Conservation (phyloP, 2,113 vertebrate species). For the Pao palembangensis region DNA sequence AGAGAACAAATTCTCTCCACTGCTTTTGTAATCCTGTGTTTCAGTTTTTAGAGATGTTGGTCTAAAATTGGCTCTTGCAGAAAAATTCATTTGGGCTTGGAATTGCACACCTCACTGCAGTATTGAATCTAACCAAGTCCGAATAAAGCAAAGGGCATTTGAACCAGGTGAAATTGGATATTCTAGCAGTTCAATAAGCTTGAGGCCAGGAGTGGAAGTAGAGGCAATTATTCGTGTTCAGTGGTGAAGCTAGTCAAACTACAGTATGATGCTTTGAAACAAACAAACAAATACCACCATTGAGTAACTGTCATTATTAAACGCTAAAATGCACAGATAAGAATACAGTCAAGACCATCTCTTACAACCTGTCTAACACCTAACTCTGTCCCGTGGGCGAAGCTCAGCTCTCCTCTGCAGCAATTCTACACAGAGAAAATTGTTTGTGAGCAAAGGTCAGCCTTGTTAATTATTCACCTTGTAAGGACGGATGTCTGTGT, state of each 20-base stretch:
- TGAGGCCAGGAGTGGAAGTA: slow-evolving; percentile 46
- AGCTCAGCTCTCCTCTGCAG: slow-evolving; percentile 33
- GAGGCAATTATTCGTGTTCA: slow-evolving; percentile 70
- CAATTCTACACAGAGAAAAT: slow-evolving; percentile 49
- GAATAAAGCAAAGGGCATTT: slow-evolving; percentile 71
- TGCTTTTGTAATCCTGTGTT: slow-evolving; percentile 66
- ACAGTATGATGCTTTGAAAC: slow-evolving; percentile 52
- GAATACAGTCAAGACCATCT: not conserved
- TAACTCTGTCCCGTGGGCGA: slow-evolving; percentile 14
- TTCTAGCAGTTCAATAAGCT: slow-evolving; percentile 71
- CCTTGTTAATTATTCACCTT: slow-evolving; percentile 59
- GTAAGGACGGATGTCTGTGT: slow-evolving; percentile 44
- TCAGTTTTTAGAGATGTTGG: slow-evolving; percentile 73
- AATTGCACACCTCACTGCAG: slow-evolving; percentile 70
- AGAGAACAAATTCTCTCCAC: slow-evolving; percentile 58
- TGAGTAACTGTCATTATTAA: slow-evolving; percentile 20
- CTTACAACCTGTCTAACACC: slow-evolving; percentile 23
- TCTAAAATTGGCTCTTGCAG: slow-evolving; percentile 56
- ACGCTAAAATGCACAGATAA: slow-evolving; percentile 20
- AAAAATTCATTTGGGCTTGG: slow-evolving; percentile 70
- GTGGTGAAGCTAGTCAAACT: slow-evolving; percentile 40
- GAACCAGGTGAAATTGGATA: slow-evolving; percentile 72
- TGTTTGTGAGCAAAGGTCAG: slow-evolving; percentile 58
- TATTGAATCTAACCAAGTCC: slow-evolving; percentile 75
- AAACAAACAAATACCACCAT: slow-evolving; percentile 42